Base-by-base conservation (phyloP, 1,140 invertebrate genomes). In the Pseudomyrmex dendroicus region DNA sequence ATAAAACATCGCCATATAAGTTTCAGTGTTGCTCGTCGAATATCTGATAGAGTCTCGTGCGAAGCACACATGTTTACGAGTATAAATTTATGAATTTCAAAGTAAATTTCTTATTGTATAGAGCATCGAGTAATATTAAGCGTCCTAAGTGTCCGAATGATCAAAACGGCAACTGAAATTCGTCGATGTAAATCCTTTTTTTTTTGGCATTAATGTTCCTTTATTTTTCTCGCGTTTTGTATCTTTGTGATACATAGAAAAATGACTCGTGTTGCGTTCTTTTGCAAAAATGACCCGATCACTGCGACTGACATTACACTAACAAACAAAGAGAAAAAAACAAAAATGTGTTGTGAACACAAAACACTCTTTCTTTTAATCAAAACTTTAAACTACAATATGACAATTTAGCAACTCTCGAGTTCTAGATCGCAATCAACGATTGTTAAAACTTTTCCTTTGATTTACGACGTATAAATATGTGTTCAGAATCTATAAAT, bases 401-500 rank as follows among this genome's bases (percentile, higher is more conserved):
- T 12, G 10, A 13, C 54, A 20, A 70, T 80, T 50, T 59, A 78
- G 52, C 44, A 59, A n/a, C 22, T 44, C 54, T 7, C 35, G 35
- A 35, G 46, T 35, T 80, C 2, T 48, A 57, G 59, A 70, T 56
- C 76, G 66, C 44, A 35, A 44, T 63, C 59, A 22, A 52, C 12
- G 22, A 76, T 76, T 15, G 22, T 10, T 22, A 61, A 66, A 10
- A 22, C 15, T 59, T 13, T 25, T 10, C 22, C 20, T 70, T 80
- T 50, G 66, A 72, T 72, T 80, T 70, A 72, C 46, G 46, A 72
- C 44, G 59, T 48, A 3, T 20, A 80, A 80, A 80, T 59, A 15
- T 22, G 54, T 70, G 66, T 72, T 80, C 59, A 46, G 56, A 48
- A 61, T 68, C 22, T 12, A 70, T 80, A 80, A 80, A 80, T 70